phyloP scores from a whole-genome alignment of 2,113 vertebrate genomes.

The Chamaetylas fuelleborni region DNA sequence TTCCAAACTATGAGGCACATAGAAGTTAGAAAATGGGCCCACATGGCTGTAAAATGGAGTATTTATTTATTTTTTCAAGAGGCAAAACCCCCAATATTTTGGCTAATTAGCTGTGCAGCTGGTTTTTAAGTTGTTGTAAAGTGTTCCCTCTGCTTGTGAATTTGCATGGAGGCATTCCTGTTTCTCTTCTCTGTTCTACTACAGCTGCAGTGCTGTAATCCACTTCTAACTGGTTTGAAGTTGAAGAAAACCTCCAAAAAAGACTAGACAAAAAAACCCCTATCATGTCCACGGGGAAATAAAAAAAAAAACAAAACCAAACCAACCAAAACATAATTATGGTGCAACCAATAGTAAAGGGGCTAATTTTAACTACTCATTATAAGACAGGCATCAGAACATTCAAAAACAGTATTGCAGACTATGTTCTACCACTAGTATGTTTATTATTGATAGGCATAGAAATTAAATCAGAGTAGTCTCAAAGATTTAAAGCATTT shows the following conservation, averaged over 20 bases:
- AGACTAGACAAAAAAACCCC: fast-evolving
- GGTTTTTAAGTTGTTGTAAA: conserved; percentile 60
- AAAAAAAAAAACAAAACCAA: no score
- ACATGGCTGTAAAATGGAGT: not conserved
- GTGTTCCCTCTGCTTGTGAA: conserved; percentile 51
- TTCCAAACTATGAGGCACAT: not conserved
- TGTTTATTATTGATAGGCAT: not conserved
- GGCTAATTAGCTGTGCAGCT: conserved; percentile 65
- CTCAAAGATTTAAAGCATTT: not conserved
- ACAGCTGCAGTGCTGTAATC: conserved; percentile 61
- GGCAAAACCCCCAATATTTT: conserved; percentile 1
- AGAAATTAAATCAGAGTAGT: not conserved
- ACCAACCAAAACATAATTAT: not conserved
- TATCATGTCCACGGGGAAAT: fast-evolving
- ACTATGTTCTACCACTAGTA: not conserved
- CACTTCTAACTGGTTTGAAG: not conserved
- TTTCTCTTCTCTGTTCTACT: not conserved
- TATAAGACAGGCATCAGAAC: not conserved
- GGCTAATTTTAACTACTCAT: not conserved
- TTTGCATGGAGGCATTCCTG: conserved; percentile 44
- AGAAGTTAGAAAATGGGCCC: not conserved
- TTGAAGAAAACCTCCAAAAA: not conserved
- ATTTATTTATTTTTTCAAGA: not conserved
- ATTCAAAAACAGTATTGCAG: not conserved
- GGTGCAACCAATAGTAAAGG: not conserved